These are phyloP conservation scores for Dicaeum eximium DNA, from an alignment of 2,113 vertebrate species.

Conservation along the genomic window DNA sequence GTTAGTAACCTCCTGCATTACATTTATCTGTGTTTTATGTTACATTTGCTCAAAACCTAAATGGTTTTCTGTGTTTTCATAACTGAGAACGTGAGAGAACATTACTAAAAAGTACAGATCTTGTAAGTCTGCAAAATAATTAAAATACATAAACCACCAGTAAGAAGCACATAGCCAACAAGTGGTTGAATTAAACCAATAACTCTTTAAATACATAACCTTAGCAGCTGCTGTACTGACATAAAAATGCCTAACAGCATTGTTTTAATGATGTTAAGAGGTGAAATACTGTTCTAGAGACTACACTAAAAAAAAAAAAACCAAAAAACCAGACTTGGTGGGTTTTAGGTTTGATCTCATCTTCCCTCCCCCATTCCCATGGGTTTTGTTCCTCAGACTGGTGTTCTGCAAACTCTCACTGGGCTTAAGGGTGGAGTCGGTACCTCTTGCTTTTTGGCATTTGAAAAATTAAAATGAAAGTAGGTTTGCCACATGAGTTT, in stretches of 20 bases:
- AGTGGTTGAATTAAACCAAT: conserved; percentile 67
- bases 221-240: conserved; percentile 49
- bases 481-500: not conserved
- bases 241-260: not conserved
- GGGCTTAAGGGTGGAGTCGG: not conserved
- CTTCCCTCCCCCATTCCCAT: not conserved
- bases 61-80: conserved; percentile 30
- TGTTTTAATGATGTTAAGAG: not conserved
- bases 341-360: not conserved
- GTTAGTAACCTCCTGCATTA: not conserved
- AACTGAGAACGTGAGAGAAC: conserved; percentile 55
- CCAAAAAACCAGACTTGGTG: not conserved
- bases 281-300: not conserved
- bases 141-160: conserved; percentile 61
- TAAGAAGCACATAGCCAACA: conserved; percentile 64
- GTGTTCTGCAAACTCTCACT: not conserved
- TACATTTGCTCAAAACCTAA: not conserved
- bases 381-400: not conserved
- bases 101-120: conserved; percentile 54
- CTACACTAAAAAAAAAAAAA: not conserved
- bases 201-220: conserved; percentile 59
- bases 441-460: not conserved
- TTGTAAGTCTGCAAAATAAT: conserved; percentile 61
- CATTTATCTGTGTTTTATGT: not conserved
- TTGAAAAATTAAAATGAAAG: not conserved